A percentile compares a stretch with the other conserved stretches of the same genome.
These are phyloP conservation scores for Boulengeromyrus knoepffleri DNA, from an alignment of 2,113 vertebrate species.

Conservation along the genomic window DNA sequence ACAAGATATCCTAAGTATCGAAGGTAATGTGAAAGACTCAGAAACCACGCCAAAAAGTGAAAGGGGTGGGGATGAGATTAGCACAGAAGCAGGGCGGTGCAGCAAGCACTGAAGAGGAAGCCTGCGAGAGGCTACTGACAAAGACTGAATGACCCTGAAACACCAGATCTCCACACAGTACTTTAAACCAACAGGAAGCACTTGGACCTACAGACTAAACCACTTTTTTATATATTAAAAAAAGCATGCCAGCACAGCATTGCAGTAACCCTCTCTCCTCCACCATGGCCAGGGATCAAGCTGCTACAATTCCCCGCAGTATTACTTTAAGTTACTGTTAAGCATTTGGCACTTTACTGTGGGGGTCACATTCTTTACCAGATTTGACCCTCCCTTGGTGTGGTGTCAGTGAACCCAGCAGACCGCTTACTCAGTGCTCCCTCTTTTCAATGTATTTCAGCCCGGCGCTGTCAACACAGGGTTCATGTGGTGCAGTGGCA, in stretches of 20 bases:
- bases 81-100: background rate
- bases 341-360: background rate
- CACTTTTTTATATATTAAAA: background rate
- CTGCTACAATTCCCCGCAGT: background rate
- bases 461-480: background rate
- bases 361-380: background rate
- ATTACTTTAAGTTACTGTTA: background rate
- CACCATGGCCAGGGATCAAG: background rate
- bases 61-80: background rate
- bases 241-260: slow-evolving; percentile 4
- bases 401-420: slow-evolving; percentile 5
- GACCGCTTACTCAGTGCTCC: background rate
- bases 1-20: background rate
- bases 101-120: background rate
- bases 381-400: background rate
- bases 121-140: background rate
- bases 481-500: background rate
- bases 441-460: background rate
- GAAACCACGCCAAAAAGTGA: background rate
- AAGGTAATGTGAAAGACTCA: background rate
- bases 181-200: slow-evolving; percentile 13
- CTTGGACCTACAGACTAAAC: slow-evolving; percentile 6
- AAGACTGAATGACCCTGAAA: background rate
- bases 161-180: background rate
- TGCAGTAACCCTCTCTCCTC: background rate